Evolutionary conservation across 2,797 vertebrate species (phyloP).

Genomic region (Sebastes nivosus): DNA sequence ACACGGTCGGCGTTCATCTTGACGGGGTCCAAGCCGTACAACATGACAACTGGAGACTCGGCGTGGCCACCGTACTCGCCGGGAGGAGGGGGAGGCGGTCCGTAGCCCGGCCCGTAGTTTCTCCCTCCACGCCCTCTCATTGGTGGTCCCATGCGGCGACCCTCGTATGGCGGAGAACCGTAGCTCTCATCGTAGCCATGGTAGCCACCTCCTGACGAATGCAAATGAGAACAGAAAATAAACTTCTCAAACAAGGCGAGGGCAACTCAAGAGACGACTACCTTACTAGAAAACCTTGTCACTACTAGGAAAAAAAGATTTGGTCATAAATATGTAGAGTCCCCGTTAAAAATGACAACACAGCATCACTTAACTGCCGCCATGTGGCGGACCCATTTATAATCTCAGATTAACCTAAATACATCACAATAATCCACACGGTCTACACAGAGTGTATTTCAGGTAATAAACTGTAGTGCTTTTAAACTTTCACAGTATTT

Average conservation of each 20-base stretch:
- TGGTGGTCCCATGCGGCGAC: constrained; percentile 90
- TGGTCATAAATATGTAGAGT: neutral
- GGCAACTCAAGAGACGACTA: neutral
- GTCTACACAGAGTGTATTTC: neutral
- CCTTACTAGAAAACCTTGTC: neutral
- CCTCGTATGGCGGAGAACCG: constrained; percentile 89
- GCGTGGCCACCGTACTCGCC: constrained; percentile 90
- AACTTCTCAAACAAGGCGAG: no score
- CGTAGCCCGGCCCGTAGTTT: constrained; percentile 88
- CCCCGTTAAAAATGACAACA: neutral
- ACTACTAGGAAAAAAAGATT: neutral
- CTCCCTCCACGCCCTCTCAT: constrained; percentile 88
- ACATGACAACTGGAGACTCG: constrained; percentile 93
- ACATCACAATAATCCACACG: neutral
- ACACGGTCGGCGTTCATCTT: constrained; percentile 95
- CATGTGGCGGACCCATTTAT: neutral
- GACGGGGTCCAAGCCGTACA: constrained; percentile 90
- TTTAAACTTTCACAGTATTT: neutral
- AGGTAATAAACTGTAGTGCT: neutral
- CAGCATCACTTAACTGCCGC: constrained; percentile 9
- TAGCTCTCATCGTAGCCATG: constrained; percentile 92
- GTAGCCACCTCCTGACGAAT: constrained; percentile 84
- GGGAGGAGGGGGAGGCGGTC: constrained; percentile 86
- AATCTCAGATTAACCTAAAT: neutral
- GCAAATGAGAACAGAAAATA: neutral